Evolutionary conservation across 2,888 invertebrate species (phyloP).

Genomic region (Apamea monoglypha): DNA sequence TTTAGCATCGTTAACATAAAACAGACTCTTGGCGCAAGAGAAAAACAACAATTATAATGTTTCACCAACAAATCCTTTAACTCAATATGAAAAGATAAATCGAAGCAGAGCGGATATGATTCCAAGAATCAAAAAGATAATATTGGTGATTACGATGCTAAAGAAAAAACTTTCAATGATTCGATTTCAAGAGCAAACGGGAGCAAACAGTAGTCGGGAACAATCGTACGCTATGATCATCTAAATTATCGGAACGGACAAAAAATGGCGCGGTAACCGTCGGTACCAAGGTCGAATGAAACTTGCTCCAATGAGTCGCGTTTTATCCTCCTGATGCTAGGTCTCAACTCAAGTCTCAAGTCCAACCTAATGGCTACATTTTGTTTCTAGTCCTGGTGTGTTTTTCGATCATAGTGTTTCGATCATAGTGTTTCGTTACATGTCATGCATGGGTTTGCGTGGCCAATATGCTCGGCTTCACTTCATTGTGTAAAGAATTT

Average conservation of each 20-base stretch:
- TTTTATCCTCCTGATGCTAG: conserved; percentile 32
- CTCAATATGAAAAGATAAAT: conserved; percentile 4
- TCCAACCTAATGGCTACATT: conserved; percentile 1
- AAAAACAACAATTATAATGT: neutral
- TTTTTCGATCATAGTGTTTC: neutral
- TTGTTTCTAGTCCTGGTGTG: neutral
- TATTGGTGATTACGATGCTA: conserved; percentile 1
- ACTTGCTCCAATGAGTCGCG: conserved; percentile 46
- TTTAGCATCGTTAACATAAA: conserved; percentile 6
- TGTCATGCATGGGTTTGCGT: neutral
- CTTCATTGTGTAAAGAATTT: conserved; percentile 28
- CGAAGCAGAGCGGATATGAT: conserved; percentile 1
- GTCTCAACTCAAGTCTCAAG: neutral
- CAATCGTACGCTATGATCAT: conserved; percentile 53
- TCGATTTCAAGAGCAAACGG: conserved; percentile 26
- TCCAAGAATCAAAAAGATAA: conserved; percentile 27
- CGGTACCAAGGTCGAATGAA: conserved; percentile 56
- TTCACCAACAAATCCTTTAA: conserved; percentile 20
- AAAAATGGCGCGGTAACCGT: conserved; percentile 60
- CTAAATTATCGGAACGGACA: conserved; percentile 60
- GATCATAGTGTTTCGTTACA: neutral
- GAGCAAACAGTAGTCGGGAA: conserved; percentile 50
- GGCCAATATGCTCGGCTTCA: neutral
- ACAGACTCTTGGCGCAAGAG: neutral
- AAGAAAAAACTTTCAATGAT: conserved; percentile 9